Percentiles rank a stretch among this genome's conserved stretches.
phyloP scores from a whole-genome alignment of 1,140 invertebrate species.

The Musca vetustissima region DNA sequence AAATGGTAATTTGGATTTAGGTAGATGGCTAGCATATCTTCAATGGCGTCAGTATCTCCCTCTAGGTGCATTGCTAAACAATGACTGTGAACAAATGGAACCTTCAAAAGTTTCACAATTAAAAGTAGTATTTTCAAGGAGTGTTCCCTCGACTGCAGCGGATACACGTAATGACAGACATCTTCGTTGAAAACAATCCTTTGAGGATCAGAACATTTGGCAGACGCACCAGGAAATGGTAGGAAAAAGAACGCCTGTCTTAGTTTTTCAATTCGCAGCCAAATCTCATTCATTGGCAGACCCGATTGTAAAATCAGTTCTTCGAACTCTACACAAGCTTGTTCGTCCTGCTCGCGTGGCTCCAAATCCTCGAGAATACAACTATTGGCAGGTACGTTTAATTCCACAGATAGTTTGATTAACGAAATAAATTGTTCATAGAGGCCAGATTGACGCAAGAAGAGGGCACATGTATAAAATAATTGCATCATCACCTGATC shows the following conservation, averaged over 20 bases:
- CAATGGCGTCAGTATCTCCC: constrained; percentile 57
- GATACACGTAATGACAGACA: constrained; percentile 65
- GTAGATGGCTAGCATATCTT: constrained; percentile 44
- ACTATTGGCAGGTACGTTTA: constrained; percentile 58
- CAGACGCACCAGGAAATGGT: constrained; percentile 51
- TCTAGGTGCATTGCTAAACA: constrained; percentile 50
- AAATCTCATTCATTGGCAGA: constrained; percentile 67
- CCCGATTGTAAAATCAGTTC: constrained; percentile 65
- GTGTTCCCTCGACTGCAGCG: constrained; percentile 60
- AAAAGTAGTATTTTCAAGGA: constrained; percentile 60
- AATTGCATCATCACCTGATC: constrained; percentile 58
- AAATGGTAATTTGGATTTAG: constrained; percentile 32
- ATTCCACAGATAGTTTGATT: constrained; percentile 61
- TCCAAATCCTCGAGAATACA: constrained; percentile 54
- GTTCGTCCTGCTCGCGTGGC: constrained; percentile 57
- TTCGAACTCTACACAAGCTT: constrained; percentile 63
- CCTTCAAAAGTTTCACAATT: constrained; percentile 62
- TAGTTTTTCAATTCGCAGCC: constrained; percentile 66
- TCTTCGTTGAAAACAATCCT: constrained; percentile 66
- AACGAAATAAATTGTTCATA: constrained; percentile 68
- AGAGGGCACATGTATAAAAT: constrained; percentile 63
- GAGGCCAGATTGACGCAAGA: constrained; percentile 67
- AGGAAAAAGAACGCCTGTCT: constrained; percentile 66
- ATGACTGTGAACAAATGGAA: constrained; percentile 60
- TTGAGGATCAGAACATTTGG: constrained; percentile 60